phyloP scores from a whole-genome alignment of 2,113 vertebrate species.

The western clawed frog (Xenopus tropicalis) region UCB_Xtro_10.0 CM004445.2:33099001-33099500 shows the following conservation, averaged over 20 bases:
- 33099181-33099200: background rate
- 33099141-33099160: background rate
- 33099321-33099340: no score
- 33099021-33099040: background rate
- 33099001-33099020: slow-evolving; percentile 10
- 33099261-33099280: no score
- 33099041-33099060: background rate
- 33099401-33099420: no score
- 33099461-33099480: no score
- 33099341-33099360: no score
- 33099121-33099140: background rate
- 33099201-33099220: background rate
- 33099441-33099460: no score
- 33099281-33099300: no score
- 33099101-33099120: background rate
- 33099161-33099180: slow-evolving; percentile 3
- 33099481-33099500: no score
- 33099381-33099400: no score
- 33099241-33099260: background rate
- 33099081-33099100: background rate
- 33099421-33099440: no score
- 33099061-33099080: background rate
- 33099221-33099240: background rate
- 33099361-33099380: no score
- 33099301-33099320: no score